A percentile compares a stretch with the other conserved stretches of the same genome.
Evolutionary conservation across 2,113 vertebrate genomes (phyloP).

Genomic region (Anhinga anhinga): DNA sequence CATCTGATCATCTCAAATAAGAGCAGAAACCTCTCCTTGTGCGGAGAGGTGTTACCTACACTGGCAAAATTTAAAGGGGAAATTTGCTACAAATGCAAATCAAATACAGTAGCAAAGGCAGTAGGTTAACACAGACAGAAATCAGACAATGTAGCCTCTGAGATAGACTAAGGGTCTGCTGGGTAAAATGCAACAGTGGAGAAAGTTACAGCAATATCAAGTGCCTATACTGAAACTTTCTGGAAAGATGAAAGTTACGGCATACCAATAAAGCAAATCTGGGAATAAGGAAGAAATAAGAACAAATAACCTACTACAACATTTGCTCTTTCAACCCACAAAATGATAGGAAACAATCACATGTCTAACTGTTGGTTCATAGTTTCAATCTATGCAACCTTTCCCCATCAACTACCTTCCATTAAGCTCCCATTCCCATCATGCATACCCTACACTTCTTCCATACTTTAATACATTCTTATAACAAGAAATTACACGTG

Average conservation of each 20-base stretch:
- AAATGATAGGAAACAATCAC: not conserved
- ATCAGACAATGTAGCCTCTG: not conserved
- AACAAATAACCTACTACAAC: not conserved
- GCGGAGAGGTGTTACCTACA: not conserved
- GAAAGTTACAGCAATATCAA: not conserved
- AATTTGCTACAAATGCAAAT: not conserved
- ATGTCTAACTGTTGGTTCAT: not conserved
- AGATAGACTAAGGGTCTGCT: not conserved
- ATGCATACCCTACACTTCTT: not conserved
- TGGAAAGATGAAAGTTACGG: not conserved
- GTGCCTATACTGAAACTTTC: not conserved
- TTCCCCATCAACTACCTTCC: not conserved
- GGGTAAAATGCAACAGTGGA: not conserved
- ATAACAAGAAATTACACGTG: not conserved
- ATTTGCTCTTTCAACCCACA: not conserved
- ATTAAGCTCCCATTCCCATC: not conserved
- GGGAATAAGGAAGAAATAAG: not conserved
- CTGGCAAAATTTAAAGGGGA: not conserved
- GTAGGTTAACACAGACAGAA: not conserved
- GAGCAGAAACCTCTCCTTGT: not conserved
- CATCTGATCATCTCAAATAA: not conserved
- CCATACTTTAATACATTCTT: not conserved
- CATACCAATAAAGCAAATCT: not conserved
- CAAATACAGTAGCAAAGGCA: not conserved
- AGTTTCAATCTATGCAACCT: not conserved